These are phyloP conservation scores for Cyphomyrus discorhynchus DNA, from an alignment of 2,113 vertebrate species.

Conservation along the genomic window DNA sequence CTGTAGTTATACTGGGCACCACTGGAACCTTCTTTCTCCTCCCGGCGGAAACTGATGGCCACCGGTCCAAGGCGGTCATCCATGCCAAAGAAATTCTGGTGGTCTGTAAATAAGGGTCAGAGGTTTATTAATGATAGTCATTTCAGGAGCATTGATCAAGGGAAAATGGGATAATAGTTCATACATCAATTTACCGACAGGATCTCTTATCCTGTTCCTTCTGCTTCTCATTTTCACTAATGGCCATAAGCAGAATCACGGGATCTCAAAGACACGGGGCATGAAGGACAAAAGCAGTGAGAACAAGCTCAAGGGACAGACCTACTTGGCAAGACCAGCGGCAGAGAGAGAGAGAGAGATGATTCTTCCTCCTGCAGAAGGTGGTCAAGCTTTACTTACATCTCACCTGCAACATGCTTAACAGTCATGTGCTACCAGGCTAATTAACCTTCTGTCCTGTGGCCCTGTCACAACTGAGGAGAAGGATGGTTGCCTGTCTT, in stretches of 20 bases:
- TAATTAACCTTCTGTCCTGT: not conserved
- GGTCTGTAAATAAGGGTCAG: conserved; percentile 53
- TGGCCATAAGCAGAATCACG: not conserved
- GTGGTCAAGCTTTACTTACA: not conserved
- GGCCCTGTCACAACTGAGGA: not conserved
- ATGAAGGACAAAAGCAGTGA: not conserved
- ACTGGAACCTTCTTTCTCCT: conserved; percentile 75
- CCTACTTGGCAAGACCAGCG: not conserved
- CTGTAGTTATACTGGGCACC: conserved; percentile 77
- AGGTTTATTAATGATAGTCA: not conserved
- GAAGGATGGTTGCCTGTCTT: not conserved
- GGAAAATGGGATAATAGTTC: not conserved
- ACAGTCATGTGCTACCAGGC: not conserved
- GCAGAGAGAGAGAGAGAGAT: not conserved
- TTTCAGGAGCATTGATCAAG: not conserved
- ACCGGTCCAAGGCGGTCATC: conserved; percentile 79
- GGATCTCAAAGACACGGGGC: not conserved
- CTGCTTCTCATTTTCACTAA: not conserved
- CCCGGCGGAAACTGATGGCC: conserved; percentile 79
- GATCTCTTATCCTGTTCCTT: not conserved
- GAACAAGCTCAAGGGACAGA: not conserved
- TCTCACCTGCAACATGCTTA: not conserved
- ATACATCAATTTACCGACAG: not conserved
- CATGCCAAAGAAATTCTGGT: conserved; percentile 86
- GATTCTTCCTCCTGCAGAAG: not conserved